Base-by-base conservation (phyloP, 2,888 invertebrate genomes). In the Heteromyza rotundicornis region DNA sequence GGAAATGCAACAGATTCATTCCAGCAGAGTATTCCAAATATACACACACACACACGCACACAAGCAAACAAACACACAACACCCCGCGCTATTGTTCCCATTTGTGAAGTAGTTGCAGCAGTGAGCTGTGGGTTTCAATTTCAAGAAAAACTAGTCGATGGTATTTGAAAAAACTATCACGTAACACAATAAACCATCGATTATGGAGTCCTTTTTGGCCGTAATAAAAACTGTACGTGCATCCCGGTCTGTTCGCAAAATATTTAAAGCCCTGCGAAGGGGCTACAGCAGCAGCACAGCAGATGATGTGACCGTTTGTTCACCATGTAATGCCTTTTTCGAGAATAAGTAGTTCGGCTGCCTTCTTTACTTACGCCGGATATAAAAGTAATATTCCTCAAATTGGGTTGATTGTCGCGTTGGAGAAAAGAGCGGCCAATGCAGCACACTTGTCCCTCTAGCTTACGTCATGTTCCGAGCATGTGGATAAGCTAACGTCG, bases 171-270 rank as follows among this genome's bases (percentile, higher is more conserved):
- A 66, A 68, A 65, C 65, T 61, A 67, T 68, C 71, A 71, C 71
- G 71, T 70, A 68, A 56, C 57, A 62, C 62, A 64, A 68, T 68
- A 67, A 65, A 65, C 68, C 66, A 70, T 71, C 65, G 68, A 70
- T 71, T 71, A 71, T 68, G 64, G 67, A 66, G 64, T 64, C 65
- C 63, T 60, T 66, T 60, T 62, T 67, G 36, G 63, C 62, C 51
- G 47, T 58, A 63, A 64, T 60, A 61, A 64, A 63, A 40, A 51
- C 22, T 24, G 60, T 60, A 66, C 66, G 62, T 66, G 66, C 44
- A 47, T 63, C 59, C 59, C 35, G 60, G 58, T 40, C 40, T 19
- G 19, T 5, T 47, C 14, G 47, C 8, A 17, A 3, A 17, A 47
- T 20, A 47, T 47, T 47, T 47, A 19, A 20, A 47, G 47, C 47